A percentile compares a stretch with the other conserved stretches of the same genome.
These are phyloP conservation scores for Rhabdomys pumilio DNA, from an alignment of 2,797 vertebrate species.

Conservation along the genomic window DNA sequence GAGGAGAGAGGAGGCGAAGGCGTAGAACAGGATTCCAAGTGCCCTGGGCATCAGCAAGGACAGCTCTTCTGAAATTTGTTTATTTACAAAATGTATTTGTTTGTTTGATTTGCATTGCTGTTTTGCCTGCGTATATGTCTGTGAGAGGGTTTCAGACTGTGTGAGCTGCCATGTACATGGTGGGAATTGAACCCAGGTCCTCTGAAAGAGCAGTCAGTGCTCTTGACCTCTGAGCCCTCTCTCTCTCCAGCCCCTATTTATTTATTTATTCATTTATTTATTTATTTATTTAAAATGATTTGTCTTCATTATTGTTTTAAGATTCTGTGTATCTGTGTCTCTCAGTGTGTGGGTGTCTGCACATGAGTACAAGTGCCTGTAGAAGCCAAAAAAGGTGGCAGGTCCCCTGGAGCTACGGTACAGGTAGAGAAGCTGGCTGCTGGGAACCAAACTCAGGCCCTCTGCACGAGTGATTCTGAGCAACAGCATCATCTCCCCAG, in stretches of 20 bases:
- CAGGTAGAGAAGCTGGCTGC: neutral
- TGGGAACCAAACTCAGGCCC: neutral
- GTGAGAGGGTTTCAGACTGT: neutral
- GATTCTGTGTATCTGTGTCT: neutral
- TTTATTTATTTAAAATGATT: neutral
- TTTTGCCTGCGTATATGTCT: neutral
- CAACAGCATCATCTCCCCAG: neutral
- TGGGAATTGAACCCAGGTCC: neutral
- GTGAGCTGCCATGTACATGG: neutral
- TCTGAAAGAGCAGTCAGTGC: neutral
- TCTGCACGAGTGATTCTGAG: too few relatives aligned
- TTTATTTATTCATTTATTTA: neutral
- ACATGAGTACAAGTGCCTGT: neutral
- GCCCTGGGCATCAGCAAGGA: neutral
- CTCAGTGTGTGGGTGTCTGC: neutral
- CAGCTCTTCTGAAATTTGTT: neutral
- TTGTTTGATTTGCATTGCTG: neutral
- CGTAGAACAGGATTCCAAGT: neutral
- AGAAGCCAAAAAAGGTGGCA: too few relatives aligned
- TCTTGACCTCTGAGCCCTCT: neutral
- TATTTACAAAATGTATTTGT: neutral
- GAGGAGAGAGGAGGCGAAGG: neutral
- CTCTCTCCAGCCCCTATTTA: neutral
- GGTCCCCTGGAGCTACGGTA: too few relatives aligned
- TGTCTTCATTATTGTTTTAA: neutral